phyloP scores from a whole-genome alignment of 2,797 vertebrate species.

The Aselliscus stoliczkanus region DNA sequence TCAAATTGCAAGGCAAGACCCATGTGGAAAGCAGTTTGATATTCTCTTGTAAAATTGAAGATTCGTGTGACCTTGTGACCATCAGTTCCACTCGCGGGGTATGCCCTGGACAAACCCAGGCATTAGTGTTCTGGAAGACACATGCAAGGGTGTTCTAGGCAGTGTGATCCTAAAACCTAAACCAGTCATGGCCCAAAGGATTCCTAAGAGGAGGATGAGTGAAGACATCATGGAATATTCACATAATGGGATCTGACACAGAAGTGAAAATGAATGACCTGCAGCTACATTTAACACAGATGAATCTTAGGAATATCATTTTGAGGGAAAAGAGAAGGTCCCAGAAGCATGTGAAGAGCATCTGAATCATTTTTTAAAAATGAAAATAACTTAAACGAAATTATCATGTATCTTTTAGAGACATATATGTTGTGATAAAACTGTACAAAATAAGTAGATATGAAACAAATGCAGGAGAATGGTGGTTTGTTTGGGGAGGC shows the following conservation, averaged over 20 bases:
- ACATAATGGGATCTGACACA: accelerated
- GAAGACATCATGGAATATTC: background rate
- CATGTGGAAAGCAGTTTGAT: background rate
- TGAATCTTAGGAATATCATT: background rate
- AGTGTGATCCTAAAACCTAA: background rate
- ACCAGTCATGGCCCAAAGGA: background rate
- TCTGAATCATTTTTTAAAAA: background rate
- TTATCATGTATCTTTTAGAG: background rate
- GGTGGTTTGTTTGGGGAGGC: background rate
- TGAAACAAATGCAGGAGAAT: background rate
- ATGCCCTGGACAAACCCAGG: background rate
- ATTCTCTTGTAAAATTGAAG: background rate
- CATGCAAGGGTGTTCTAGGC: accelerated
- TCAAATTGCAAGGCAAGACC: background rate
- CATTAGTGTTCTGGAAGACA: background rate
- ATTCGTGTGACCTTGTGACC: background rate
- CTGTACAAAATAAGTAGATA: background rate
- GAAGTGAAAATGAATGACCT: background rate
- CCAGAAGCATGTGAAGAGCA: background rate
- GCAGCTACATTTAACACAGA: background rate
- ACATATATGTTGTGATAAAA: background rate
- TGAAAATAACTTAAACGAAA: background rate
- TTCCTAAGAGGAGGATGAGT: background rate
- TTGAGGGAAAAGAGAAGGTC: background rate
- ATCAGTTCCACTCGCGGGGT: background rate